Evolutionary conservation across 2,888 invertebrate species (phyloP).

Genomic region (Drosophila aldrichi): DNA sequence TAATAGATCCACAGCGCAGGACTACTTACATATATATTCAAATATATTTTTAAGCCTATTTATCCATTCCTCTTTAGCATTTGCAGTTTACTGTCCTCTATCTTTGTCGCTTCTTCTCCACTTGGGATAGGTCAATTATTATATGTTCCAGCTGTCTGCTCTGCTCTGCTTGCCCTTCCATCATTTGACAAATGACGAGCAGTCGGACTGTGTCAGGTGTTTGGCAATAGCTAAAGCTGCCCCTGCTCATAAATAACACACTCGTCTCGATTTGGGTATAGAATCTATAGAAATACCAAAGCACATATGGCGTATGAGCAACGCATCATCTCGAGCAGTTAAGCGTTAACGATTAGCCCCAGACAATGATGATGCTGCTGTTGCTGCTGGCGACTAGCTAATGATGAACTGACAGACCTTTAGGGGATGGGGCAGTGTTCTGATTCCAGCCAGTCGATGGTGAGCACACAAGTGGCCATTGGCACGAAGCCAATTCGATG

Average conservation of each 20-base stretch:
- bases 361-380: constrained; percentile 39
- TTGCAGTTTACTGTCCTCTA: not conserved
- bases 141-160: not conserved
- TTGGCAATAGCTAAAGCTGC: constrained; percentile 41
- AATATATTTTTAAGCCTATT: not conserved
- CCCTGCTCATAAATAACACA: constrained; percentile 51
- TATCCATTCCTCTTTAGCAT: not conserved
- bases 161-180: not conserved
- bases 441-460: not conserved
- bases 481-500: constrained; percentile 70
- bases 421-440: not conserved
- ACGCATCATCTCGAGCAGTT: constrained; percentile 50
- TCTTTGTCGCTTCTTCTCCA: not conserved
- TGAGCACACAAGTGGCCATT: constrained; percentile 58
- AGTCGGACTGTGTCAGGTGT: constrained; percentile 52
- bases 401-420: constrained; percentile 61
- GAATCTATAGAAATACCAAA: constrained; percentile 4
- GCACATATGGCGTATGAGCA: constrained; percentile 61
- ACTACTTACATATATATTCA: no score
- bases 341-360: constrained; percentile 68
- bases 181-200: constrained; percentile 23
- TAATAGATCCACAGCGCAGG: no score
- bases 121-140: constrained; percentile 25
- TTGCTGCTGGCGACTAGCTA: constrained; percentile 30
- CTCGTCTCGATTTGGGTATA: constrained; percentile 35